Conservation (phyloP, 2,888 invertebrate genomes). For the Oscheius sp. region DNA sequence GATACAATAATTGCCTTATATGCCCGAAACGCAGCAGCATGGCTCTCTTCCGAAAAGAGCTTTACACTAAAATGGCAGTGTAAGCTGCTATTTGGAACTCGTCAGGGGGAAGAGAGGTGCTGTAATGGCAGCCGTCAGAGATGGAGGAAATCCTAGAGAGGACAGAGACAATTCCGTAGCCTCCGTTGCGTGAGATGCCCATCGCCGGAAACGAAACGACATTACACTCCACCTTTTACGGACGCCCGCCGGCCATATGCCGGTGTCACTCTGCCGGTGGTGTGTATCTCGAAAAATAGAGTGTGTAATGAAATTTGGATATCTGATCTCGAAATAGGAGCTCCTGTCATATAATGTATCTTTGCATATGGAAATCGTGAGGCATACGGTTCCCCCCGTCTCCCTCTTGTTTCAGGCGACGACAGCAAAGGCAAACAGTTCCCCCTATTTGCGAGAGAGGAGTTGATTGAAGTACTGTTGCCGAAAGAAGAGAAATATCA, state of each 20-base stretch:
- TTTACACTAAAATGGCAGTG: conserved; percentile 38
- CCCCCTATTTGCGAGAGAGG: conserved; percentile 23
- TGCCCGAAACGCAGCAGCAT: background rate
- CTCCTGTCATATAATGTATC: background rate
- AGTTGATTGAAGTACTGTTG: conserved; percentile 7
- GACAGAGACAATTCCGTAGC: conserved; percentile 23
- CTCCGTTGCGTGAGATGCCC: conserved; percentile 36
- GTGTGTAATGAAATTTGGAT: background rate
- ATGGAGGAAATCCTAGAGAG: conserved; percentile 9
- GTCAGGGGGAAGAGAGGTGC: conserved; percentile 28
- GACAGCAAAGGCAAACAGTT: conserved; percentile 16
- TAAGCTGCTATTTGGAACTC: conserved; percentile 39
- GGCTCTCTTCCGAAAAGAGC: conserved; percentile 8
- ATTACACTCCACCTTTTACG: conserved; percentile 32
- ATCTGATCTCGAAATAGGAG: too few species aligned
- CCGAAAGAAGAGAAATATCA: background rate
- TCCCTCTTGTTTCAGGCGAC: conserved; percentile 17
- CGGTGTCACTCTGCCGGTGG: background rate
- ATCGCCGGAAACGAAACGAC: conserved; percentile 36
- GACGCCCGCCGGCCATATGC: conserved; percentile 23
- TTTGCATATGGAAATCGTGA: conserved; percentile 13
- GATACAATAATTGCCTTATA: too few species aligned
- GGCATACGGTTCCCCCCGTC: background rate
- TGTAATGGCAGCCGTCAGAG: conserved; percentile 32
- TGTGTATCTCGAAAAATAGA: conserved; percentile 3